phyloP scores from a whole-genome alignment of 2,113 vertebrate species.

The Axis porcinus region DNA sequence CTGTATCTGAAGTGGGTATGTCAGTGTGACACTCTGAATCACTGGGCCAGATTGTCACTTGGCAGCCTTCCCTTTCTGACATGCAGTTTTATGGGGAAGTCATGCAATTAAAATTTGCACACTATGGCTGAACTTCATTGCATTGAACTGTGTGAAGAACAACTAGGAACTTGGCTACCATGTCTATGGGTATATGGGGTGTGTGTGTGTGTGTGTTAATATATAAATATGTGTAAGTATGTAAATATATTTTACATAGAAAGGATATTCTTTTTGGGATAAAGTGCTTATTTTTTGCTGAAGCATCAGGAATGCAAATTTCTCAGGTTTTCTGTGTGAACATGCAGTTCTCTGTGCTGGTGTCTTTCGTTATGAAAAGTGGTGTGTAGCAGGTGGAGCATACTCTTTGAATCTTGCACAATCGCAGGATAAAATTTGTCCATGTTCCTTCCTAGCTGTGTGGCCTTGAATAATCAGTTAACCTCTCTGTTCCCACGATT shows the following conservation, averaged over 20 bases:
- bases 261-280: neutral
- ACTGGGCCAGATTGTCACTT: slow-evolving; percentile 43
- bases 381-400: neutral
- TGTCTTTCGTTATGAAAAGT: neutral
- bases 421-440: neutral
- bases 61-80: slow-evolving; percentile 38
- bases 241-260: neutral
- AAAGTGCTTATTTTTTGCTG: neutral
- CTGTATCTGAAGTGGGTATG: slow-evolving; percentile 43
- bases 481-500: neutral
- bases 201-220: neutral
- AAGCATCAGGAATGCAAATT: neutral
- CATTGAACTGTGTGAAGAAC: neutral
- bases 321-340: neutral
- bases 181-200: neutral
- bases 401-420: neutral
- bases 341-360: neutral
- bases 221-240: neutral
- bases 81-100: neutral
- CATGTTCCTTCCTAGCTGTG: neutral
- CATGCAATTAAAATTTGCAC: neutral
- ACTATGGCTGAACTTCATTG: neutral
- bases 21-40: slow-evolving; percentile 43
- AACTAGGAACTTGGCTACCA: neutral
- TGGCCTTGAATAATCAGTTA: neutral